Evolutionary conservation across 1,140 invertebrate genomes (phyloP), one percentile per base, ranked within the genome.

Genomic region (Acarapis woodi): DNA sequence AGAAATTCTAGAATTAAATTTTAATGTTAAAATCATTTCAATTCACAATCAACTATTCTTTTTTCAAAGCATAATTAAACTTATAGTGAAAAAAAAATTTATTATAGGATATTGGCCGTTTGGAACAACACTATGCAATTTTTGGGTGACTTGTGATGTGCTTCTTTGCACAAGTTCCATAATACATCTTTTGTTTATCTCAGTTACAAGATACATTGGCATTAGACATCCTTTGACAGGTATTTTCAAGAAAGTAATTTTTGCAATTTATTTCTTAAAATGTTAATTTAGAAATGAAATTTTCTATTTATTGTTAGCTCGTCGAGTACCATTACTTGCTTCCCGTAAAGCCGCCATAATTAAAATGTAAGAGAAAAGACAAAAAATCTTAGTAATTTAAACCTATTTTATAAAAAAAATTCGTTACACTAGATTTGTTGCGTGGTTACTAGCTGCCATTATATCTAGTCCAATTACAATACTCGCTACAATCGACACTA

Each of bases 181-280:
- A 50, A 73, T 87, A 67, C 85, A 93, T 63, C 88, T 93, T 79
- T 85, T 80, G 52, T 83, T 80, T 57, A 90, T 93, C 52, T 80
- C 75, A 25, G 62, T 93, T 43, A 79, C 80, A 41, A 39, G 83
- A 47, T 93, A 85, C 55, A 54, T 87, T 40, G 79, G 79, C 29
- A 87, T 93, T 40, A 62, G 77, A 23, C 78, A 79, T 55, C 83
- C 83, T 1, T n/a, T n/a, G n/a, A n/a, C n/a, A n/a, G n/a, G n/a
- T n/a, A n/a, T n/a, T n/a, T n/a, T n/a, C n/a, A n/a, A n/a, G n/a
- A n/a, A n/a, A n/a, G n/a, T n/a, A n/a, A n/a, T n/a, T n/a, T n/a
- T n/a, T n/a, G n/a, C n/a, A n/a, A n/a, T n/a, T n/a, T n/a, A n/a
- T n/a, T n/a, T n/a, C n/a, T n/a, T n/a, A n/a, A n/a, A n/a, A n/a